These are phyloP conservation scores for Ploceus nigricollis DNA, from an alignment of 2,113 vertebrate species.

Conservation along the genomic window DNA sequence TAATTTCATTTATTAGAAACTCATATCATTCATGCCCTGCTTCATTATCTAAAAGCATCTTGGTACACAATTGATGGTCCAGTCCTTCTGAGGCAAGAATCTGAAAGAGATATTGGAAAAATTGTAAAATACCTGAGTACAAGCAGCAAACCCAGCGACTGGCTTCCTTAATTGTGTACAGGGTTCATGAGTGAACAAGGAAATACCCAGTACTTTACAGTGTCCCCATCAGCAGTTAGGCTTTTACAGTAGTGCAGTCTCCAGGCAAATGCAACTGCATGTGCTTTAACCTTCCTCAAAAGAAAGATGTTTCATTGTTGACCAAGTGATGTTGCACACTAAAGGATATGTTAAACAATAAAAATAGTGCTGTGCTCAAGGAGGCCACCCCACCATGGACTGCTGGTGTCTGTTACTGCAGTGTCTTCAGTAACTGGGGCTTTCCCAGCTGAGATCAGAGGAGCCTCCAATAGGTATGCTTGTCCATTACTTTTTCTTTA, in stretches of 20 bases:
- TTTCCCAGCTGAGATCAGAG: constrained; percentile 21
- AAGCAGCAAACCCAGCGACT: neutral
- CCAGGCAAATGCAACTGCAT: neutral
- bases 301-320: neutral
- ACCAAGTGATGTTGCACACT: neutral
- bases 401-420: constrained; percentile 17
- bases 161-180: neutral
- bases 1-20: neutral
- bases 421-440: constrained; percentile 4
- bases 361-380: neutral
- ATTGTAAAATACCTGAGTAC: neutral
- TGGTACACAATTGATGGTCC: neutral
- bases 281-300: neutral
- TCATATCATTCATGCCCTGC: neutral
- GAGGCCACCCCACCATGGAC: neutral
- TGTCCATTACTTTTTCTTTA: constrained; percentile 1
- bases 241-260: neutral
- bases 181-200: neutral
- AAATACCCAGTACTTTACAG: neutral
- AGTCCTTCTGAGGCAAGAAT: neutral
- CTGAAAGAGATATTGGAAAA: neutral
- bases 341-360: neutral
- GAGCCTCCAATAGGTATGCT: constrained; percentile 37
- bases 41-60: neutral
- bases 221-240: no score